A percentile compares a stretch with the other conserved stretches of the same genome.
These are phyloP conservation scores for Siniperca undulata DNA, from an alignment of 2,797 vertebrate species.

Conservation along the genomic window DNA sequence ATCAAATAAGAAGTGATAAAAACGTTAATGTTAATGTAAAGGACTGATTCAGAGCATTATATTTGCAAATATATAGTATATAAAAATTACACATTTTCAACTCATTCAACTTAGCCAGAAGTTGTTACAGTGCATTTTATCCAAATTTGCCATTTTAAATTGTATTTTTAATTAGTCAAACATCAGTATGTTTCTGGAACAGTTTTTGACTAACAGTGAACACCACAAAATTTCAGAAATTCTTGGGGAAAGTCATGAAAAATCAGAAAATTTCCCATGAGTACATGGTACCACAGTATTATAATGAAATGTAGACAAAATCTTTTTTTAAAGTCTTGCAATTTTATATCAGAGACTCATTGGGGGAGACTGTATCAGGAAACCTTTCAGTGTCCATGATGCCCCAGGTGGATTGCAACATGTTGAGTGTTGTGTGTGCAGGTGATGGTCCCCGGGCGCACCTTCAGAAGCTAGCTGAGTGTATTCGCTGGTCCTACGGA, in stretches of 20 bases:
- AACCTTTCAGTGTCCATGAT: background rate
- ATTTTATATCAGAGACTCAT: background rate
- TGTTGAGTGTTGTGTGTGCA: constrained; percentile 82
- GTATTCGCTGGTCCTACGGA: constrained; percentile 96
- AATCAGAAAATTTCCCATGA: background rate
- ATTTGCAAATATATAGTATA: too few relatives aligned
- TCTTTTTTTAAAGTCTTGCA: background rate
- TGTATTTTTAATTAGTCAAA: background rate
- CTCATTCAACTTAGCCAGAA: background rate
- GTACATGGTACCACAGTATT: background rate
- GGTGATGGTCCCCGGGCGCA: constrained; percentile 94
- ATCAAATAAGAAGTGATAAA: too few relatives aligned
- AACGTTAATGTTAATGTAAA: background rate
- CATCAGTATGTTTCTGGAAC: background rate
- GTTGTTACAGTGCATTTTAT: background rate
- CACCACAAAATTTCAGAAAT: background rate
- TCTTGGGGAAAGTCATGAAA: background rate
- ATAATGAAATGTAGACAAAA: background rate
- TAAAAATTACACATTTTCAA: background rate
- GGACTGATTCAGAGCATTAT: background rate
- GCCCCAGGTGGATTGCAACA: background rate
- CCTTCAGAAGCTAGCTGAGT: constrained; percentile 91
- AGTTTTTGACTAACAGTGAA: background rate
- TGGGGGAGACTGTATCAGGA: background rate
- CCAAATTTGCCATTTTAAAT: background rate